Base-by-base conservation (phyloP, 2,113 vertebrate genomes). In the Gorsachius goisagi region DNA sequence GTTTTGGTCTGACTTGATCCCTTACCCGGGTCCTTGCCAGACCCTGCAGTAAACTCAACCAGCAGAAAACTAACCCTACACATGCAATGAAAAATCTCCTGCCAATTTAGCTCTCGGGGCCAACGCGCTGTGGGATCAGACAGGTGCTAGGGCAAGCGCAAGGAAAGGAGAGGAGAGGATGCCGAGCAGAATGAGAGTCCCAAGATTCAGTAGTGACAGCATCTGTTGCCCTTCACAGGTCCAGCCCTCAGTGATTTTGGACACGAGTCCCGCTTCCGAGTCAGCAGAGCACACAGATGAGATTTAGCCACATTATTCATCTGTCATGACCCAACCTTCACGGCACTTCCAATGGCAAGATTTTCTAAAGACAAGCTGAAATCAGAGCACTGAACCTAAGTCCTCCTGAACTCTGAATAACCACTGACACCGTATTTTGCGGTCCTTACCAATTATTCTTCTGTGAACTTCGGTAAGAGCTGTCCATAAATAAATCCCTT, bases 231-330 rank as follows among this genome's bases (percentile, higher is more conserved):
- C 23, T 64, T 85, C 39, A 47, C 45, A 39, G 44, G n/a, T 52
- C 52, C 52, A 91, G 23, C 20, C 53, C 33, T 49, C 39, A 16
- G 35, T 27, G 32, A 66, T 52, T 88, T 23, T 63, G 55, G 77
- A 62, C 45, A 41, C 7, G 72, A 76, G 59, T 32, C 23, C 26
- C 2, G 0, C 44, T 82, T 95, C 47, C 6, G 5, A 79, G 62
- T 18, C 41, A 78, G n/a, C 21, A 71, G 27, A 86, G 35, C 86
- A 63, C 24, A 35, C 5, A 11, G 49, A 26, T 56, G 35, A 60
- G 27, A 53, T 75, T 59, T 52, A 56, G 30, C 32, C 0, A 0
- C 0, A 0, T 63, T 63, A 52, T 4, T 81, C 28, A 71, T n/a
- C 50, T 4, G 0, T 32, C 32, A 16, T 4, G 22, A 71, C 41